phyloP scores from a whole-genome alignment of 92 coral and sea anemone species.

The Ricordea florida region DNA sequence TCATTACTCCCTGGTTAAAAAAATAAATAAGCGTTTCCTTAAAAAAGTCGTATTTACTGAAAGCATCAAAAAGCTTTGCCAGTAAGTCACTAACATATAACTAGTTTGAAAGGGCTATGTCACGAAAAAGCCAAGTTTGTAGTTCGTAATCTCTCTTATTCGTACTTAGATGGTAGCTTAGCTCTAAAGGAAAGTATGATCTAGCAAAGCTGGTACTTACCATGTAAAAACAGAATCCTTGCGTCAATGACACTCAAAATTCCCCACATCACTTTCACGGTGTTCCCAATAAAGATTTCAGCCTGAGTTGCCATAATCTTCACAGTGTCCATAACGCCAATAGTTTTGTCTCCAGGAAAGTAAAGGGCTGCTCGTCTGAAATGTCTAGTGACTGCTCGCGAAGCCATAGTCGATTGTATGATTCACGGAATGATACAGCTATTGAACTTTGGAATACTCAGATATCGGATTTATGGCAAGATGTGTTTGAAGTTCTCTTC shows the following conservation, averaged over 20 bases:
- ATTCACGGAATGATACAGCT: background rate
- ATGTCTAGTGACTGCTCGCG: background rate
- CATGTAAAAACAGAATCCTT: constrained; percentile 9
- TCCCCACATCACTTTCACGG: constrained; percentile 20
- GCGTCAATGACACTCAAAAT: constrained; percentile 3
- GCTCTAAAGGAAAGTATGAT: background rate
- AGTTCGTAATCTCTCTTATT: background rate
- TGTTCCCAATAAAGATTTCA: background rate
- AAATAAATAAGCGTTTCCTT: background rate
- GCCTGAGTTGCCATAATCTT: background rate
- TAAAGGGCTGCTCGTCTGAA: background rate
- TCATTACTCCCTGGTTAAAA: background rate
- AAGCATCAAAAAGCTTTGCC: background rate
- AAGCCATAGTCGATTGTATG: background rate
- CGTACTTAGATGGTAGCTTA: background rate
- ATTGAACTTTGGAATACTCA: background rate
- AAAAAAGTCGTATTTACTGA: background rate
- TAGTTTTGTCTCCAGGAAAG: constrained; percentile 14
- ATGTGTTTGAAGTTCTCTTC: background rate
- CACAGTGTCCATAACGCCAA: constrained; percentile 6
- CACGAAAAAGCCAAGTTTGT: background rate
- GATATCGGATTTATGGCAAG: constrained; percentile 4
- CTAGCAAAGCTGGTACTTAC: background rate
- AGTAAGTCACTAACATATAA: background rate
- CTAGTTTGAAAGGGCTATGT: background rate